These are phyloP conservation scores for Protonemura montana DNA, from an alignment of 2,888 invertebrate species.

Conservation along the genomic window DNA sequence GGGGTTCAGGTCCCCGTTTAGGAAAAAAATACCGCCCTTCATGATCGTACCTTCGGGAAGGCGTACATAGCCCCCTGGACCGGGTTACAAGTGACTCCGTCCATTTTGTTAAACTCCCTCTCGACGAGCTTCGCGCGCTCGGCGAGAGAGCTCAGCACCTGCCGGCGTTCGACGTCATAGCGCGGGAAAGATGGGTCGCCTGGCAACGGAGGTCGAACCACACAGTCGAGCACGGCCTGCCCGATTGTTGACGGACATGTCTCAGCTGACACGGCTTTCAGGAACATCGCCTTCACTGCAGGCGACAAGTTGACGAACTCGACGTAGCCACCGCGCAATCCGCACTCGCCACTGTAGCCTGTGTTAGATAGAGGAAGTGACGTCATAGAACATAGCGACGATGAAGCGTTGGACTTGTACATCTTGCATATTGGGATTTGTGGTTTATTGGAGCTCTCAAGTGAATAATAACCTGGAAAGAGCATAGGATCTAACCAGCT, in stretches of 20 bases:
- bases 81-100: conserved; percentile 65
- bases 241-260: conserved; percentile 93
- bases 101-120: conserved; percentile 65
- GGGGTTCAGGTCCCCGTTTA: too few relatives aligned
- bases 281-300: conserved; percentile 79
- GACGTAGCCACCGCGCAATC: conserved; percentile 93
- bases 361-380: too few relatives aligned
- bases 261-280: conserved; percentile 93
- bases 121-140: conserved; percentile 64
- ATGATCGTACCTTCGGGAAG: conserved; percentile 61
- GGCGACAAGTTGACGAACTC: conserved; percentile 90
- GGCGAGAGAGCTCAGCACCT: conserved; percentile 63
- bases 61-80: conserved; percentile 73
- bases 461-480: too few relatives aligned
- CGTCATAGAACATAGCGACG: too few relatives aligned
- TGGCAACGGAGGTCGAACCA: conserved; percentile 82
- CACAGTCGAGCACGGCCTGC: conserved; percentile 86
- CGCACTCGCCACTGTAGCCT: conserved; percentile 94
- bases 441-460: too few relatives aligned
- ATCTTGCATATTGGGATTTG: too few relatives aligned
- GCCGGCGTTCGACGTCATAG: conserved; percentile 62
- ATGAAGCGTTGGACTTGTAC: too few relatives aligned
- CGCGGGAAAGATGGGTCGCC: conserved; percentile 63
- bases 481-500: too few relatives aligned
- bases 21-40: too few relatives aligned